These are phyloP conservation scores for Archocentrus centrarchus DNA, from an alignment of 2,113 vertebrate genomes.

Conservation along the genomic window DNA sequence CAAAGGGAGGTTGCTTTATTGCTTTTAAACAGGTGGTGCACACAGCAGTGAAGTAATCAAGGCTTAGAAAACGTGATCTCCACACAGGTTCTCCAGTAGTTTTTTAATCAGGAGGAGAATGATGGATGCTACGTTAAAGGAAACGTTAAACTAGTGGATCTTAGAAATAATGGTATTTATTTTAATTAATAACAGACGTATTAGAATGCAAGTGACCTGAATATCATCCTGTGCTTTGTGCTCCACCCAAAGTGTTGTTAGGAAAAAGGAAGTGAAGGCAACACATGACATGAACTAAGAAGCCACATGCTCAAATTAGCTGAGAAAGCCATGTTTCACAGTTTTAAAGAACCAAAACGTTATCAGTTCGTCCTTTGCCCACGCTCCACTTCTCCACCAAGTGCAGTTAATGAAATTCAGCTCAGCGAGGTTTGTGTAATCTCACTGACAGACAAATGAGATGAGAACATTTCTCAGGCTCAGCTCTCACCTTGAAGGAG, in stretches of 20 bases:
- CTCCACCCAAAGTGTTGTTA: too few relatives aligned
- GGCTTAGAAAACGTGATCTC: background rate
- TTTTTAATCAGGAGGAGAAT: too few relatives aligned
- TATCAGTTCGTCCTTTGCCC: background rate
- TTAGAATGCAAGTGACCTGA: background rate
- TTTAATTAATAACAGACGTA: too few relatives aligned
- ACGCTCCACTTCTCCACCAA: background rate
- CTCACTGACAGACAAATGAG: background rate
- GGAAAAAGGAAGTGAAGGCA: background rate
- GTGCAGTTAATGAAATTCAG: background rate
- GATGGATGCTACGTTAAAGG: too few relatives aligned
- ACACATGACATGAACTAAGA: background rate
- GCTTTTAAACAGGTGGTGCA: background rate
- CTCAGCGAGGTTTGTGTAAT: background rate
- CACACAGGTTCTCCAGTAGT: background rate
- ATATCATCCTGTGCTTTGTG: too few relatives aligned
- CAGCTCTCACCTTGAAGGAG: background rate
- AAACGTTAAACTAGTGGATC: too few relatives aligned
- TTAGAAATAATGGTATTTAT: too few relatives aligned
- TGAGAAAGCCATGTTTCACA: background rate
- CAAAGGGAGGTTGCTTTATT: conserved; percentile 59
- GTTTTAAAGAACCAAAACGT: background rate
- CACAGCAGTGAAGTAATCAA: accelerated
- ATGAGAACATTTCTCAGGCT: background rate
- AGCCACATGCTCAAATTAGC: too few relatives aligned